phyloP scores from a whole-genome alignment of 2,888 invertebrate species.

The Ormyrus pomaceus region DNA sequence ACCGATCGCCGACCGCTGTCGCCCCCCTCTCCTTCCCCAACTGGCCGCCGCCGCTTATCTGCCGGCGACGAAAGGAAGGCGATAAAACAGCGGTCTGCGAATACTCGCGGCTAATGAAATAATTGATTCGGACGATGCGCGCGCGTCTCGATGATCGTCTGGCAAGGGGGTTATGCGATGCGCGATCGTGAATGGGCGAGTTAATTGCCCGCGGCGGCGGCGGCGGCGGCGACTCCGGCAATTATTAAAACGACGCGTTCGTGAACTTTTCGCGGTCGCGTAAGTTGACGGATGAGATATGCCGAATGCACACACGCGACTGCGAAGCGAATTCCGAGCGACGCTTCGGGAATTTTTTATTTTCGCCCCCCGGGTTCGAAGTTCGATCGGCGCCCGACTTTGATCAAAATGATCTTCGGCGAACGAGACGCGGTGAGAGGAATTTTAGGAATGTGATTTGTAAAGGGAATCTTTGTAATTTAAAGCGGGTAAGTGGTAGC shows the following conservation, averaged over 20 bases:
- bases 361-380: too few relatives aligned
- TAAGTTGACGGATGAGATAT: neutral
- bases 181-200: conserved; percentile 28
- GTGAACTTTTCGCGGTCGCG: conserved; percentile 36
- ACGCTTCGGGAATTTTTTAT: too few relatives aligned
- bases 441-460: too few relatives aligned
- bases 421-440: too few relatives aligned
- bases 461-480: too few relatives aligned
- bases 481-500: too few relatives aligned
- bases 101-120: conserved; percentile 27
- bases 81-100: conserved; percentile 17
- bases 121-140: conserved; percentile 38
- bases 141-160: neutral
- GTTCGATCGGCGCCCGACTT: too few relatives aligned
- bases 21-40: neutral
- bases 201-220: conserved; percentile 13
- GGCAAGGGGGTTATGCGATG: neutral
- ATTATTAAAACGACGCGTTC: conserved; percentile 6
- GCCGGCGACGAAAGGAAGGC: neutral
- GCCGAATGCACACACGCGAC: too few relatives aligned
- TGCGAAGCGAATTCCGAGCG: too few relatives aligned
- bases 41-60: too few relatives aligned
- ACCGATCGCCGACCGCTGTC: conserved; percentile 4
- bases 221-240: neutral
- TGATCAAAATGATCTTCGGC: too few relatives aligned